Percentiles rank a stretch among this genome's conserved stretches.
These are phyloP conservation scores for Phyllotis vaccarum DNA, from an alignment of 2,797 vertebrate species.

Conservation along the genomic window DNA sequence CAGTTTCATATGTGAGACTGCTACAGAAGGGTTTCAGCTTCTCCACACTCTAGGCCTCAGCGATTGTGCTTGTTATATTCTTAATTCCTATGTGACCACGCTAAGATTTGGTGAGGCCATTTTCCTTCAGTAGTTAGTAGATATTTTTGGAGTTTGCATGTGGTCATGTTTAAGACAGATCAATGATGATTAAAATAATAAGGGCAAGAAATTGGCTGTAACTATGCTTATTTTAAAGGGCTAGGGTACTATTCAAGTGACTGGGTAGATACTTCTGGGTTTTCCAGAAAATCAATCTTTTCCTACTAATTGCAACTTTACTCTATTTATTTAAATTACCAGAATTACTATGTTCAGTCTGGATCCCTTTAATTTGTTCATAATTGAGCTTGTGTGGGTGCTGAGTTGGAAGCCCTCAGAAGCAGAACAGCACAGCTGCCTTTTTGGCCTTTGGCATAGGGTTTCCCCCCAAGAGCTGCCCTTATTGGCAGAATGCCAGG, in stretches of 20 bases:
- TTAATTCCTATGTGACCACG: not conserved
- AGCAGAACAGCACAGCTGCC: conserved; percentile 83
- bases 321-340: conserved; percentile 85
- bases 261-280: conserved; percentile 63
- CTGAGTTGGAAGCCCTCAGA: conserved; percentile 81
- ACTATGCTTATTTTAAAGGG: conserved; percentile 73
- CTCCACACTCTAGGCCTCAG: not conserved
- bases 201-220: conserved; percentile 71
- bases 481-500: conserved; percentile 80
- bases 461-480: conserved; percentile 82
- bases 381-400: conserved; percentile 85
- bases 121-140: conserved; percentile 21
- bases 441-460: conserved; percentile 84
- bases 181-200: conserved; percentile 71
- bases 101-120: not conserved
- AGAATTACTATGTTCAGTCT: conserved; percentile 83
- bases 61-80: not conserved
- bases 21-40: not conserved
- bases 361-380: conserved; percentile 84
- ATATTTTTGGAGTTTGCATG: conserved; percentile 32
- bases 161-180: conserved; percentile 68
- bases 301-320: conserved; percentile 82
- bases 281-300: conserved; percentile 82
- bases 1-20: not conserved
- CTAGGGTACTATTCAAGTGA: conserved; percentile 71